Base-by-base conservation (phyloP, 2,797 vertebrate genomes). In the Carapus acus region DNA sequence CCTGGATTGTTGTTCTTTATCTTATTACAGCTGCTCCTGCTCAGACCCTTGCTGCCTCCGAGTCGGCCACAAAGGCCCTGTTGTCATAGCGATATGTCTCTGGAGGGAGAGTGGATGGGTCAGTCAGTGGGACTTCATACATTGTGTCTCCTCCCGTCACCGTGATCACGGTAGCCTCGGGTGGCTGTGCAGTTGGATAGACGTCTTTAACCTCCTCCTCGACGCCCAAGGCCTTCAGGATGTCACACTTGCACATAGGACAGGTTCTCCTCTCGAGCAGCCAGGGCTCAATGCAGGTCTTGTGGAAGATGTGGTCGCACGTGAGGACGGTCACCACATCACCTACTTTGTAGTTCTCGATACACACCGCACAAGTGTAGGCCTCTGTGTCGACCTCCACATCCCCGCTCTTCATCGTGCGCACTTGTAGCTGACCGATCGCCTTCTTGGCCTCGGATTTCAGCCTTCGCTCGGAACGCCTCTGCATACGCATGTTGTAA, bases 171-270 rank as follows among this genome's bases (percentile, higher is more conserved):
- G 82, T 81, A 80, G 80, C 81, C 58, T 83, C 83, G 74, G 71
- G 65, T 73, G 82, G 71, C 1, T 77, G 27, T 0, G 44, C 31
- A 0, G 3, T 3, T 0, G 61, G 33, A 15, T 58, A 16, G 49
- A 6, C 15, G 3, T 75, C 76, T 8, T 83, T 82, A 1, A 22
- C 12, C 14, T 82, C 77, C 5, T 67, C 92, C 83, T 91, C 90
- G 13, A 92, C 82, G 38, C 92, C 93, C 64, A 96, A 54, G 59
- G 86, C 89, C 72, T 91, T 94, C 62, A 96, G 87, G 73, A 97
- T 96, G 85, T 97, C 91, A 58, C 90, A 93, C 73, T 96, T 97
- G 69, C 94, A 97, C 90, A 97, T 94, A 8, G 94, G 94, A 66
- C 94, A 97, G 8, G 94, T 97, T 66, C 94, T 86, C 14, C 88